Percentiles rank a stretch among this genome's conserved stretches.
phyloP scores from a whole-genome alignment of 1,140 invertebrate species.

The Zaprionus tsacasi region DNA sequence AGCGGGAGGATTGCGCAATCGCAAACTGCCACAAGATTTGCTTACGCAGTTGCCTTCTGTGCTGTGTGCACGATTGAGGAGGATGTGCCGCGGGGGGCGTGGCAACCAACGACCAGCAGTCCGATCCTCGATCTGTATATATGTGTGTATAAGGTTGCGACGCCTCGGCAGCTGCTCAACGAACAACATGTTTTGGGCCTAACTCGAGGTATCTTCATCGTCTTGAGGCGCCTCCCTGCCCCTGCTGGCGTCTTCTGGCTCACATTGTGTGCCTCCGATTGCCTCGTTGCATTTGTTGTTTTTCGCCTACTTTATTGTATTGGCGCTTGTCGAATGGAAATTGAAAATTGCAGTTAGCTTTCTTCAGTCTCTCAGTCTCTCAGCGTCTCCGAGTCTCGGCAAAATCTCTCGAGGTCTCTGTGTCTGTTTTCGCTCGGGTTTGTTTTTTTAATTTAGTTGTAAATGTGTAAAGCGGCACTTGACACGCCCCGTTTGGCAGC shows the following conservation, averaged over 20 bases:
- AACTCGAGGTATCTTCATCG: conserved; percentile 40
- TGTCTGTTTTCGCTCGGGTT: conserved; percentile 13
- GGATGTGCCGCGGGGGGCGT: conserved; percentile 18
- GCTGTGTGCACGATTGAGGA: neutral
- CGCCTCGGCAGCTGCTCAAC: conserved; percentile 48
- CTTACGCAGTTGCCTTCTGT: conserved; percentile 34
- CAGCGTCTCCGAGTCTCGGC: conserved; percentile 17
- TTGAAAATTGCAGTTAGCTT: conserved; percentile 81
- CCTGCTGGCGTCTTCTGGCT: conserved; percentile 9
- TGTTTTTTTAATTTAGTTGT: conserved; percentile 74
- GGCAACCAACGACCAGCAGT: conserved; percentile 8
- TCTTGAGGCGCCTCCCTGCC: neutral
- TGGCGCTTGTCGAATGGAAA: conserved; percentile 79
- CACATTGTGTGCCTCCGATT: neutral
- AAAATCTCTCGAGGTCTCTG: neutral
- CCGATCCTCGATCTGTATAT: conserved; percentile 6
- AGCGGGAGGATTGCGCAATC: conserved; percentile 74
- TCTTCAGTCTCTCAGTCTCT: conserved; percentile 45
- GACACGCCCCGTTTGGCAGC: conserved; percentile 80
- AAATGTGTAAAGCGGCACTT: conserved; percentile 81
- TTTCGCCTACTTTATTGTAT: conserved; percentile 73
- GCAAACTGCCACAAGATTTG: conserved; percentile 44
- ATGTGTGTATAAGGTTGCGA: conserved; percentile 42
- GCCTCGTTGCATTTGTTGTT: conserved; percentile 10
- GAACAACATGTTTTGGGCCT: conserved; percentile 75